Evolutionary conservation across 2,888 invertebrate genomes (phyloP).

Genomic region (Carterocephalus palaemon): DNA sequence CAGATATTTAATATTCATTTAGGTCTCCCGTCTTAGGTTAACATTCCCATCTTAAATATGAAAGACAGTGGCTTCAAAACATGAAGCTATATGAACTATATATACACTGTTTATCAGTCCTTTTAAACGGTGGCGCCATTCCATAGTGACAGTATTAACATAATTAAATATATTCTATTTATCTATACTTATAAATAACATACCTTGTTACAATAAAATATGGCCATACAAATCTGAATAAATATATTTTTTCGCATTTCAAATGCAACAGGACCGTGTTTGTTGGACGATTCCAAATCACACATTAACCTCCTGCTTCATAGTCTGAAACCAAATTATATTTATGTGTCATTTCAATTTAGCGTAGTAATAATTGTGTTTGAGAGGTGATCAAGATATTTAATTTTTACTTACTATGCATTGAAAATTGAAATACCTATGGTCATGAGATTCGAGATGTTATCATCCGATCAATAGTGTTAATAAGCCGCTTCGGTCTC

Average conservation of each 20-base stretch:
- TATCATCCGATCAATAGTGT: too few species aligned
- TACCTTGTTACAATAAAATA: conserved; percentile 12
- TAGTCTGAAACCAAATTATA: conserved; percentile 4
- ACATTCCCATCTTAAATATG: too few species aligned
- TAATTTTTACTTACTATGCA: too few species aligned
- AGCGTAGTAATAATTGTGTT: too few species aligned
- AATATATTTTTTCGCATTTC: conserved; percentile 16
- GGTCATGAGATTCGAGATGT: too few species aligned
- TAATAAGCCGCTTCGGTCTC: too few species aligned
- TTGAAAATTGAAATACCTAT: too few species aligned
- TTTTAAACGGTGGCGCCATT: conserved; percentile 9
- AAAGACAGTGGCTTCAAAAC: background rate
- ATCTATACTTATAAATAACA: conserved; percentile 10
- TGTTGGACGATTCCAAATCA: conserved; percentile 15
- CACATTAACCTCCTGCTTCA: background rate
- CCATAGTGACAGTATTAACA: conserved; percentile 1
- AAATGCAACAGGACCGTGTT: conserved; percentile 15
- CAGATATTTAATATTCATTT: too few species aligned
- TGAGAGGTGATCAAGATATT: too few species aligned
- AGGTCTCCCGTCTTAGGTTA: too few species aligned
- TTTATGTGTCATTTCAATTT: too few species aligned
- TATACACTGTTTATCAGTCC: conserved; percentile 9
- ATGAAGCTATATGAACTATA: conserved; percentile 1
- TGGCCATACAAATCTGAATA: conserved; percentile 13
- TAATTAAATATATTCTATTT: too few species aligned